phyloP scores from a whole-genome alignment of 2,797 vertebrate species.

The Pelodytes ibericus region DNA sequence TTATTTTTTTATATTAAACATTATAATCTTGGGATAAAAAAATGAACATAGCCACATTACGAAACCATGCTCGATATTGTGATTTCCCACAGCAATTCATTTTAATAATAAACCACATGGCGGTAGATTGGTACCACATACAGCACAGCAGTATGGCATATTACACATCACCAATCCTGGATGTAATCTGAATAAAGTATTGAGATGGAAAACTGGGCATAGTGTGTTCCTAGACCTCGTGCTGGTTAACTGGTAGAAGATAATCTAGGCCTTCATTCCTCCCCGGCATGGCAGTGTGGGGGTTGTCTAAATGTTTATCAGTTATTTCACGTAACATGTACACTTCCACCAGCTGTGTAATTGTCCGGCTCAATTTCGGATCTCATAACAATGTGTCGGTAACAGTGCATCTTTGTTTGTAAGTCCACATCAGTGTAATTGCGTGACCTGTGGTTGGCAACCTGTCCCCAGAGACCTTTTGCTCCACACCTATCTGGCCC shows the following conservation, averaged over 20 bases:
- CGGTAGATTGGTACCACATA: too few relatives aligned
- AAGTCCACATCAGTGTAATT: conserved; percentile 36
- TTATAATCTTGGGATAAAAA: too few relatives aligned
- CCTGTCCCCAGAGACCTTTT: conserved; percentile 29
- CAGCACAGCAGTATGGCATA: too few relatives aligned
- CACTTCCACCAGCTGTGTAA: conserved; percentile 20
- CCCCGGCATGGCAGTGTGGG: too few relatives aligned
- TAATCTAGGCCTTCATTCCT: too few relatives aligned
- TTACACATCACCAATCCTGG: too few relatives aligned
- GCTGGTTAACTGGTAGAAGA: too few relatives aligned
- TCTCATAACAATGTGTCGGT: conserved; percentile 21
- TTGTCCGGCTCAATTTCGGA: conserved; percentile 28
- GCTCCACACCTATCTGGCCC: conserved; percentile 19
- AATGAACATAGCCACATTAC: not conserved
- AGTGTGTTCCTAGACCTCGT: too few relatives aligned
- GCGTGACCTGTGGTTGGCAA: conserved; percentile 38
- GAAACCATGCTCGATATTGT: not conserved
- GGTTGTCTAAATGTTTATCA: conserved; percentile 20
- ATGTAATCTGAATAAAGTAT: too few relatives aligned
- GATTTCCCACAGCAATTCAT: not conserved
- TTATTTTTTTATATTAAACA: too few relatives aligned
- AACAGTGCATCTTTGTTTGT: conserved; percentile 44
- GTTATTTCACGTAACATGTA: conserved; percentile 2
- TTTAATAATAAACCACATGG: too few relatives aligned
- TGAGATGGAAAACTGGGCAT: too few relatives aligned